phyloP scores from a whole-genome alignment of 1,140 invertebrate genomes.

The Elymnias hypermnestra region DNA sequence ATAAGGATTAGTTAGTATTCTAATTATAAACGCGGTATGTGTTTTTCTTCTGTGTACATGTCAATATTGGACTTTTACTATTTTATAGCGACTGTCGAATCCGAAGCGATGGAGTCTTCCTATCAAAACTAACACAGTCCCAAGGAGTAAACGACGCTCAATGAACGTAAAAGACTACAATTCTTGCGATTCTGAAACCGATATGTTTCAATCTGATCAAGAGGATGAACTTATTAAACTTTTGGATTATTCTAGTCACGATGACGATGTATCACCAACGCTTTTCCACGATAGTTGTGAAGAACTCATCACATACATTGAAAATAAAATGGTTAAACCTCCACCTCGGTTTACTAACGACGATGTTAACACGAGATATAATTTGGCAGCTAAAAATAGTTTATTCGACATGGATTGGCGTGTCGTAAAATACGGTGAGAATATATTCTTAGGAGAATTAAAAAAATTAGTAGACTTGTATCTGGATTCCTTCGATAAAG shows the following conservation, averaged over 20 bases:
- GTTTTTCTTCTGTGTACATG: conserved; percentile 17
- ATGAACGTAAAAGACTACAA: conserved; percentile 51
- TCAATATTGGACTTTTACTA: conserved; percentile 65
- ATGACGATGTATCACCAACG: conserved; percentile 66
- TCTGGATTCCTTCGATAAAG: conserved; percentile 38
- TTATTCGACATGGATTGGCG: conserved; percentile 70
- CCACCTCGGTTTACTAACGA: conserved; percentile 32
- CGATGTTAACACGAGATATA: conserved; percentile 56
- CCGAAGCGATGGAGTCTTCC: conserved; percentile 70
- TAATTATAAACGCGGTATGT: background rate
- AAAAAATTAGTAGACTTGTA: conserved; percentile 61
- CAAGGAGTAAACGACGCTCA: conserved; percentile 43
- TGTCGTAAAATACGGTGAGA: conserved; percentile 69
- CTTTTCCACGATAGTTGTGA: conserved; percentile 67
- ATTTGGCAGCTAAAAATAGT: conserved; percentile 54
- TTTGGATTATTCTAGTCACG: conserved; percentile 72
- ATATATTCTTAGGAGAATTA: conserved; percentile 63
- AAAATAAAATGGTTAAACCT: conserved; percentile 41
- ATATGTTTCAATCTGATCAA: conserved; percentile 87
- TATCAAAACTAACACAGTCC: conserved; percentile 43
- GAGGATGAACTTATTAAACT: conserved; percentile 87
- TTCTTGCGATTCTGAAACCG: conserved; percentile 80
- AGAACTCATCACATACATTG: conserved; percentile 58
- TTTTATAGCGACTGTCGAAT: conserved; percentile 58
- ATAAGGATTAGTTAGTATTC: no score